Percentiles rank a stretch among this genome's conserved stretches.
These are phyloP conservation scores for Calephelis virginiensis DNA, from an alignment of 1,140 invertebrate genomes.

Conservation along the genomic window DNA sequence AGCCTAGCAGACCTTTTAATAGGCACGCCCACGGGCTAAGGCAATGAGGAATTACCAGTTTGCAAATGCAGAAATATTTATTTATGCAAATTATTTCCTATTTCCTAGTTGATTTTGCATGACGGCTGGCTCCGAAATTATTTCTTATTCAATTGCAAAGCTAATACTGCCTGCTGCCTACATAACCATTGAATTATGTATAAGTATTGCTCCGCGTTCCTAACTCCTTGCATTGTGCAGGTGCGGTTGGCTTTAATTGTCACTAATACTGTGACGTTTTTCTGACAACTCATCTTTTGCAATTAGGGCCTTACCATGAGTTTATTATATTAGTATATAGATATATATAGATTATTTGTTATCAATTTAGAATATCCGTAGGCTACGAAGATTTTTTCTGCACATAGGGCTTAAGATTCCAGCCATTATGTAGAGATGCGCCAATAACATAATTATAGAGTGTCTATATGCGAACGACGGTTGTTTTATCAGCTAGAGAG, in stretches of 20 bases:
- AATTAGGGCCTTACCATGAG: background rate
- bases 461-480: no score
- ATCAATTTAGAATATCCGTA: no score
- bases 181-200: slow-evolving; percentile 10
- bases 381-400: no score
- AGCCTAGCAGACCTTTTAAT: slow-evolving; percentile 29
- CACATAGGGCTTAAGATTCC: no score
- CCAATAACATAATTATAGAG: no score
- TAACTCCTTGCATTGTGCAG: background rate
- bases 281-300: no score
- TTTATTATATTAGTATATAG: no score
- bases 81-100: slow-evolving; percentile 22
- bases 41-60: slow-evolving; percentile 20
- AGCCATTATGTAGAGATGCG: no score
- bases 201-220: background rate
- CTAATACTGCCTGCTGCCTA: background rate
- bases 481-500: no score
- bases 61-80: slow-evolving; percentile 26
- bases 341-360: no score
- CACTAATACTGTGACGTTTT: no score
- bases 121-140: slow-evolving; percentile 13
- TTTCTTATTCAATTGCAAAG: slow-evolving; percentile 17
- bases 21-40: slow-evolving; percentile 29
- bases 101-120: slow-evolving; percentile 19
- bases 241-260: no score